These are phyloP conservation scores for Sepioteuthis lessoniana DNA, from an alignment of 2,888 invertebrate species.

Conservation along the genomic window DNA sequence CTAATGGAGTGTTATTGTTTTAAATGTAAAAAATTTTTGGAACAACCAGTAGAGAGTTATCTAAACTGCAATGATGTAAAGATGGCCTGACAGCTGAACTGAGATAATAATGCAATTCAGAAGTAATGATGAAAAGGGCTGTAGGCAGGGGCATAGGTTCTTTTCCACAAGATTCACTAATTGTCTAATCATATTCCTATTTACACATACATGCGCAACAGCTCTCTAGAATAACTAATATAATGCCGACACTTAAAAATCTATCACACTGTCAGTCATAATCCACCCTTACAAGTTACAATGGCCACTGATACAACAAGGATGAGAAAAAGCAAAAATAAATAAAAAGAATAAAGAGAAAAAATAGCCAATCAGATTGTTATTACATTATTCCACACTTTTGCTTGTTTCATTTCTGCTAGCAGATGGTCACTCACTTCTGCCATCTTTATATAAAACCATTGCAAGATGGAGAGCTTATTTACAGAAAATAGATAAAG, in stretches of 20 bases:
- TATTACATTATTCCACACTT: background rate
- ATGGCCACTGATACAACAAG: background rate
- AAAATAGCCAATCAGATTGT: constrained; percentile 9
- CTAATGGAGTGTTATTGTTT: no score
- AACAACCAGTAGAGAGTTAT: background rate
- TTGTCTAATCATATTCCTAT: constrained; percentile 21
- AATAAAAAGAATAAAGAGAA: background rate
- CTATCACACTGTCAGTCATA: background rate
- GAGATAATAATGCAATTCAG: background rate
- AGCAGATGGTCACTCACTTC: background rate
- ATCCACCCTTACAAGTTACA: background rate
- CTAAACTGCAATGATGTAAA: background rate
- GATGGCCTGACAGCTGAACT: background rate
- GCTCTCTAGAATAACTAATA: background rate
- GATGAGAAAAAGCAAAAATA: background rate
- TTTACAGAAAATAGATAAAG: background rate
- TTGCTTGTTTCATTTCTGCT: background rate
- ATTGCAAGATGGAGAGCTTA: background rate
- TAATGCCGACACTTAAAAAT: background rate
- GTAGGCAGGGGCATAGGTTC: background rate
- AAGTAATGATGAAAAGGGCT: background rate
- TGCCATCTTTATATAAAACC: background rate
- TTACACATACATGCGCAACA: background rate
- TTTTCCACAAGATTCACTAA: background rate
- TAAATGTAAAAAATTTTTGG: background rate